Conservation (phyloP, 2,888 invertebrate genomes). For the Diaphora mendica region DNA sequence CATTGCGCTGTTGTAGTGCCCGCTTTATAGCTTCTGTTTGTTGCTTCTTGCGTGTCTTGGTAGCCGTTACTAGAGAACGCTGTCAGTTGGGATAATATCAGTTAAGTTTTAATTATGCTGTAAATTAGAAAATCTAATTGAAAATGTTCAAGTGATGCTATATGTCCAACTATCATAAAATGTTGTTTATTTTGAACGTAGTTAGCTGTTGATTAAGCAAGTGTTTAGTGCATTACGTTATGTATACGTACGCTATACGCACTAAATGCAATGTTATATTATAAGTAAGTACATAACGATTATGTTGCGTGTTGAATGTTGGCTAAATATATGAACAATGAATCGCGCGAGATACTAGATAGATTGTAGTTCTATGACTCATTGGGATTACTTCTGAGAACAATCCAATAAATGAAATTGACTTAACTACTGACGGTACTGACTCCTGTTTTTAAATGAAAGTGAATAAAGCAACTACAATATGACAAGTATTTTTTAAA, state of each 20-base stretch:
- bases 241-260: neutral
- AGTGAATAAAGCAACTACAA: neutral
- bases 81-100: conserved; percentile 61
- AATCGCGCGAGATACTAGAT: neutral
- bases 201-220: neutral
- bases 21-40: conserved; percentile 99
- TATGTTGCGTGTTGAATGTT: neutral
- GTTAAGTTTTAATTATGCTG: neutral
- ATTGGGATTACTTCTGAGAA: neutral
- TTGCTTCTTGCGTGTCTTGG: conserved; percentile 99
- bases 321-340: neutral
- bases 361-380: neutral
- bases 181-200: neutral
- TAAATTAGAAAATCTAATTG: neutral
- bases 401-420: neutral
- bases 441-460: neutral
- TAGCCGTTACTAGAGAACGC: conserved; percentile 98
- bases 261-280: neutral
- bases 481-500: neutral
- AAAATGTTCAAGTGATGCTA: neutral
- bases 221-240: neutral
- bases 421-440: neutral
- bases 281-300: neutral
- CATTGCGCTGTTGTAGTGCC: conserved; percentile 98
- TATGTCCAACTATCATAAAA: neutral